These are phyloP conservation scores for Pristionchus arcanus DNA, from an alignment of 2,888 invertebrate genomes.

Conservation along the genomic window DNA sequence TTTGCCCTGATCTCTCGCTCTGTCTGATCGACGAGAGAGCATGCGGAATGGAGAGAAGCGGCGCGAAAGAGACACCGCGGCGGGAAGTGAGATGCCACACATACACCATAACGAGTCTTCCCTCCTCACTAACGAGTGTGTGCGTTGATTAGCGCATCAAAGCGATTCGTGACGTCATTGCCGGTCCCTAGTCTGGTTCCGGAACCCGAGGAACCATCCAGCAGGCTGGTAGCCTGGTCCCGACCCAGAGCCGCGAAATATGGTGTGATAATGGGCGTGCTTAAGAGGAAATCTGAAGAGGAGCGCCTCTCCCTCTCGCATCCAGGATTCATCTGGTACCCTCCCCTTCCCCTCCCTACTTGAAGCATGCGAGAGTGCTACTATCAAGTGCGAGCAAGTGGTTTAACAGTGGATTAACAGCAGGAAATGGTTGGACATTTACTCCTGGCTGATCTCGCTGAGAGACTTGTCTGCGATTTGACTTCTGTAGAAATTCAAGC, in stretches of 20 bases:
- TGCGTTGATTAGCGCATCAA: constrained; percentile 39
- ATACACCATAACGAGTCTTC: not conserved
- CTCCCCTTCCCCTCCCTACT: not conserved
- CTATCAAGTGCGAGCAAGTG: not conserved
- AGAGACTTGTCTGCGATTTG: too few species aligned
- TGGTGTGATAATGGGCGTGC: constrained; percentile 42
- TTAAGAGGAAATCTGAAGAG: constrained; percentile 13
- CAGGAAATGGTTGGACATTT: not conserved
- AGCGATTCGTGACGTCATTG: not conserved
- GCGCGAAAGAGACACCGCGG: not conserved
- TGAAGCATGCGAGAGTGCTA: not conserved
- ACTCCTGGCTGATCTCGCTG: too few species aligned
- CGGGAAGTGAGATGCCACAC: not conserved
- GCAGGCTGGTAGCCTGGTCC: not conserved
- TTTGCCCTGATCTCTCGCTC: not conserved
- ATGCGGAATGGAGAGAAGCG: not conserved
- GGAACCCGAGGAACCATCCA: not conserved
- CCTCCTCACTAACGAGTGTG: constrained; percentile 25
- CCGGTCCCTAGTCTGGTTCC: not conserved
- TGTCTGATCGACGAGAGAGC: not conserved
- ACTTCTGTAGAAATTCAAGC: too few species aligned
- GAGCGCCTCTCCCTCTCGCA: not conserved
- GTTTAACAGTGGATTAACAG: constrained; percentile 25
- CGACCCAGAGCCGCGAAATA: not conserved
- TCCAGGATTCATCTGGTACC: not conserved